These are phyloP conservation scores for Aythya baeri DNA, from an alignment of 2,113 vertebrate genomes.

Conservation along the genomic window DNA sequence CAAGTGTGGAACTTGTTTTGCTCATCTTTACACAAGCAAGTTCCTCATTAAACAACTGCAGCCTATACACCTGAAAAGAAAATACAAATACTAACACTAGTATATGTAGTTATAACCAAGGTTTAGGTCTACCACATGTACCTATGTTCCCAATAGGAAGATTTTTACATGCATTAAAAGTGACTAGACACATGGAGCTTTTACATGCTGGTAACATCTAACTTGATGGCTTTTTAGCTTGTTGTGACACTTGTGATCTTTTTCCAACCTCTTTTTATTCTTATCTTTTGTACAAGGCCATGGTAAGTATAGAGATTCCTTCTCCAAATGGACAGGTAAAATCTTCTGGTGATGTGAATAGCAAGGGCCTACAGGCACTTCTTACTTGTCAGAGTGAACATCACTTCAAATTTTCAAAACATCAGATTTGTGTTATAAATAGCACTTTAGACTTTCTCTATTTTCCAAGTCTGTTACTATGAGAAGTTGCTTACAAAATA, in stretches of 20 bases:
- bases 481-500: not conserved
- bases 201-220: not conserved
- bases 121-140: not conserved
- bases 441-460: not conserved
- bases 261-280: not conserved
- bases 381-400: not conserved
- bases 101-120: not conserved
- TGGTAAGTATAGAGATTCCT: slow-evolving; percentile 1
- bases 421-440: not conserved
- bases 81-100: not conserved
- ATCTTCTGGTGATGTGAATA: not conserved
- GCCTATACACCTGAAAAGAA: not conserved
- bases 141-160: not conserved
- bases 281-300: not conserved
- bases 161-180: not conserved
- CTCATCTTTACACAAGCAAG: not conserved
- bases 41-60: not conserved
- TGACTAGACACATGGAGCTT: not conserved
- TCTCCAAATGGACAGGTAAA: not conserved
- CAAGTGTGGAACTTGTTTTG: not conserved
- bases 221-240: not conserved
- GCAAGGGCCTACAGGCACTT: not conserved
- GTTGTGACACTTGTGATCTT: not conserved
- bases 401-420: not conserved
- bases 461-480: not conserved